Evolutionary conservation across 2,888 invertebrate species (phyloP).

Genomic region (Furcula furcula): DNA sequence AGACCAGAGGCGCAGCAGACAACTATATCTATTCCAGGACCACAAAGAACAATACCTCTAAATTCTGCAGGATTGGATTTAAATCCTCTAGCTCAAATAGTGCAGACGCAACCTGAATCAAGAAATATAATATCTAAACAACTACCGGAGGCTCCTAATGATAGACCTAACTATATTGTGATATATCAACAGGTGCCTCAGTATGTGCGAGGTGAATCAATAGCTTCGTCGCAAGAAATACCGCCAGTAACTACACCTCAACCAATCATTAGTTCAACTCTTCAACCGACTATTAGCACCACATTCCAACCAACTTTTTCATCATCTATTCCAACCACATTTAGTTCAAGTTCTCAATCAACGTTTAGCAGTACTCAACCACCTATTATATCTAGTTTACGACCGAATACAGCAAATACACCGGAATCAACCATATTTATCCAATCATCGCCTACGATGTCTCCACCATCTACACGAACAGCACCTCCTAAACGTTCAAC

Average conservation of each 20-base stretch:
- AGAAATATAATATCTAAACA: neutral
- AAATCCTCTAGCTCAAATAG: slow-evolving; percentile 5
- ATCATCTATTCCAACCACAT: neutral
- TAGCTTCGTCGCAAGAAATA: slow-evolving; percentile 13
- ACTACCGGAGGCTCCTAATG: slow-evolving; percentile 2
- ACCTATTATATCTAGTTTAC: neutral
- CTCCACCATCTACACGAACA: slow-evolving; percentile 19
- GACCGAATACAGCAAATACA: neutral
- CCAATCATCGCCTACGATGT: slow-evolving; percentile 15
- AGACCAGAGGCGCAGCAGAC: slow-evolving; percentile 3
- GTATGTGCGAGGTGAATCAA: slow-evolving; percentile 22
- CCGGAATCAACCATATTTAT: slow-evolving; percentile 14
- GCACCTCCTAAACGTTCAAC: slow-evolving; percentile 22
- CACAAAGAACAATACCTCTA: slow-evolving; percentile 5
- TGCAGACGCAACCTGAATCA: slow-evolving; percentile 9
- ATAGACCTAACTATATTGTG: slow-evolving; percentile 32
- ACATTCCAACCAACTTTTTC: neutral
- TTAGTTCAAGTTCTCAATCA: neutral
- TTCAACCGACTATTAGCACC: too few relatives aligned
- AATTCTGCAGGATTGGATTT: slow-evolving; percentile 16
- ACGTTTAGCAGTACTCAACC: neutral
- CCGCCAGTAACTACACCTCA: slow-evolving; percentile 12
- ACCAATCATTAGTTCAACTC: neutral
- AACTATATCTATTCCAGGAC: slow-evolving; percentile 5
- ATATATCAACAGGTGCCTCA: slow-evolving; percentile 50